Conservation (phyloP, 2,888 invertebrate genomes). For the Lasioglossum pauxillum region DNA sequence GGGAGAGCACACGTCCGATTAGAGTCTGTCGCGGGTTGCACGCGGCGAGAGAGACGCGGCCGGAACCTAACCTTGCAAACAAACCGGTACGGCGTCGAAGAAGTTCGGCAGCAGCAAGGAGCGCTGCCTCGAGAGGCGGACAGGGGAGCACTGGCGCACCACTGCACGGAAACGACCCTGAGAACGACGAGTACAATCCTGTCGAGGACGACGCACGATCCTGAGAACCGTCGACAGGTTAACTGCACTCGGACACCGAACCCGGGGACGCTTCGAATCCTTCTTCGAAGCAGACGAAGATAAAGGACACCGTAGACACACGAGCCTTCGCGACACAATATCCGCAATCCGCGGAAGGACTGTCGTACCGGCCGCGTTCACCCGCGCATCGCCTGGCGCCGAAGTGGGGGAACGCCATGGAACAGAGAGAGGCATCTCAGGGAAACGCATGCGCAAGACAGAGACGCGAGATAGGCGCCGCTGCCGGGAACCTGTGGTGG, state of each 20-base stretch:
- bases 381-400: constrained; percentile 38
- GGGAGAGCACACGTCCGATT: neutral
- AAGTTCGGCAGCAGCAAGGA: neutral
- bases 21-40: constrained; percentile 35
- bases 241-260: neutral
- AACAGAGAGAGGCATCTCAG: constrained; percentile 17
- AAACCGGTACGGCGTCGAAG: constrained; percentile 42
- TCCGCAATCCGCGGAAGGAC: constrained; percentile 80
- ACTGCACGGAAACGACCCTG: constrained; percentile 29
- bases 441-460: constrained; percentile 30
- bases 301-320: constrained; percentile 26
- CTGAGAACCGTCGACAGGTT: neutral
- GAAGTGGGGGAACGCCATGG: constrained; percentile 43
- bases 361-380: constrained; percentile 70
- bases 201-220: neutral
- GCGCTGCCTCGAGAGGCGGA: neutral
- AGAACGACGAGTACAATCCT: neutral
- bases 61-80: constrained; percentile 52
- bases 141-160: constrained; percentile 11
- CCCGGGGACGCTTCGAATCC: neutral
- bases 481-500: neutral
- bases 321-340: constrained; percentile 65
- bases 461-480: constrained; percentile 34
- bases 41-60: constrained; percentile 53
- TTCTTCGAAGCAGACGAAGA: neutral